Conservation (phyloP, 2,888 invertebrate genomes). For the Eilema sororculum region DNA sequence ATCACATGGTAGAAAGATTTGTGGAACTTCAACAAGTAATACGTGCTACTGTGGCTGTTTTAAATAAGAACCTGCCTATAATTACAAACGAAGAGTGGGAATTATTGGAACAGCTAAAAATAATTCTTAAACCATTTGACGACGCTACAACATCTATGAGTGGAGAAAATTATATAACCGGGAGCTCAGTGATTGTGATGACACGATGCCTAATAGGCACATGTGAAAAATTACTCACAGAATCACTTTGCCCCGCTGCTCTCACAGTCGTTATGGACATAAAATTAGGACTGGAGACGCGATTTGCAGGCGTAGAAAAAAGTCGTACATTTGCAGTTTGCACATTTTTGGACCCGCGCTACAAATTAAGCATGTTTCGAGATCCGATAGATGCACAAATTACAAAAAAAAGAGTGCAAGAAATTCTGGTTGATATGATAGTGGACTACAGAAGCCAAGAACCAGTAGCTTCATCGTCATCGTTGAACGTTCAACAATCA, state of each 20-base stretch:
- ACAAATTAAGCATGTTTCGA: constrained; percentile 13
- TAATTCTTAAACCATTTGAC: constrained; percentile 15
- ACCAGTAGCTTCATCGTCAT: neutral
- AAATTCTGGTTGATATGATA: neutral
- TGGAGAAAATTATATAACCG: constrained; percentile 45
- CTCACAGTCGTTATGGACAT: constrained; percentile 7
- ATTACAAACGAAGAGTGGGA: too few relatives aligned
- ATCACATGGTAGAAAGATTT: constrained; percentile 5
- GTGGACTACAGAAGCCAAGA: neutral
- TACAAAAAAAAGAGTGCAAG: neutral
- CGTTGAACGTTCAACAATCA: neutral
- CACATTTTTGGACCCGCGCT: constrained; percentile 27
- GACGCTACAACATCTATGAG: constrained; percentile 31
- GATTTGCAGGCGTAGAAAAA: constrained; percentile 19
- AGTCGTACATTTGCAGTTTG: constrained; percentile 23
- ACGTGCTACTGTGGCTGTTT: too few relatives aligned
- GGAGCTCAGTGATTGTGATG: constrained; percentile 40
- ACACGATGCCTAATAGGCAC: constrained; percentile 20
- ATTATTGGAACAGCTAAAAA: too few relatives aligned
- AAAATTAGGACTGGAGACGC: constrained; percentile 20
- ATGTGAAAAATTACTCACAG: constrained; percentile 3
- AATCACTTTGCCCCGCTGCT: neutral
- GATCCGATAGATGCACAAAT: neutral
- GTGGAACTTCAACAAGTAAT: constrained; percentile 4
- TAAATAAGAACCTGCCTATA: too few relatives aligned